A percentile compares a stretch with the other conserved stretches of the same genome.
Conservation (phyloP, 2,888 invertebrate genomes). For the Bellardia bayeri region DNA sequence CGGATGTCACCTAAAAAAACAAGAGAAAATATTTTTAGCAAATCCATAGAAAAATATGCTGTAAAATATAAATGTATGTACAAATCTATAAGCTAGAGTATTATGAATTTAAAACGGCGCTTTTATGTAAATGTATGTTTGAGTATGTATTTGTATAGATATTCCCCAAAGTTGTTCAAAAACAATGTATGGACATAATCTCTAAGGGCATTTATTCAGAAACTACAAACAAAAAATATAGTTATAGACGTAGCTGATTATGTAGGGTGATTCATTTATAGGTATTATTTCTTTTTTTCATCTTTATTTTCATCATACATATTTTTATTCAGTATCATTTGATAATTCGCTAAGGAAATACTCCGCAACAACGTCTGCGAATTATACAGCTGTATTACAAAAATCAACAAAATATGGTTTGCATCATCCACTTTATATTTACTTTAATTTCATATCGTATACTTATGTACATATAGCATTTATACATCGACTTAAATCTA, state of each 20-base stretch:
- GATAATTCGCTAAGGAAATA: too few species aligned
- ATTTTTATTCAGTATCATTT: too few species aligned
- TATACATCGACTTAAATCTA: too few species aligned
- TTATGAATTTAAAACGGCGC: conserved; percentile 23
- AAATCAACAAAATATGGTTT: too few species aligned
- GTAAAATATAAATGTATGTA: neutral
- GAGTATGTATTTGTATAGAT: neutral
- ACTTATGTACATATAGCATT: too few species aligned
- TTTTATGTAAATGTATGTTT: neutral
- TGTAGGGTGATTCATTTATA: too few species aligned
- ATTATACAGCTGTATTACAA: too few species aligned
- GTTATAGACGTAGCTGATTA: neutral
- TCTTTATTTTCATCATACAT: too few species aligned
- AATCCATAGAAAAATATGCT: neutral
- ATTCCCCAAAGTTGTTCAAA: neutral
- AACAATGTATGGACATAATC: neutral
- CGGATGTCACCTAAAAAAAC: conserved; percentile 81
- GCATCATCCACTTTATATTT: too few species aligned
- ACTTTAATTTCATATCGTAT: too few species aligned
- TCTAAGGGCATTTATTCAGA: neutral
- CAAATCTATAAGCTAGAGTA: neutral
- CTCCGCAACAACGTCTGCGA: too few species aligned
- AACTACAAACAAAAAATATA: neutral
- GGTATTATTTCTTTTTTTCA: too few species aligned
- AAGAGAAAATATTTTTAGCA: neutral